Evolutionary conservation across 2,797 vertebrate species (phyloP), one percentile per base, ranked within the genome.

Genomic region (Remorina albescens): DNA sequence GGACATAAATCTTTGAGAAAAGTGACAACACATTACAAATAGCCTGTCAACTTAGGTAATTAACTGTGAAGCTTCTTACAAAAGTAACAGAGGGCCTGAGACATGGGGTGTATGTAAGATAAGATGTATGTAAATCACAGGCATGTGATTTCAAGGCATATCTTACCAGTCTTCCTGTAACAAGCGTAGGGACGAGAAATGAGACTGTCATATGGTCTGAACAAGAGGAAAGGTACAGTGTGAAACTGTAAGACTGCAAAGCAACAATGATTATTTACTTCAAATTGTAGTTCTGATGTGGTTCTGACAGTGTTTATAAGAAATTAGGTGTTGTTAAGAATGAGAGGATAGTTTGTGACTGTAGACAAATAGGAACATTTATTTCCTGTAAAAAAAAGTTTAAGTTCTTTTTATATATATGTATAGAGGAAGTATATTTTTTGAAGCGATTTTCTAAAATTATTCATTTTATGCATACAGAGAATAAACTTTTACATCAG

Each of bases 101-200:
- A 26, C 47, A 25, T 26, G 21, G 13, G 23, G 23, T 51, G 11
- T 46, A 23, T 50, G 50, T 2, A 57, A 25, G 18, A 23, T 55
- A 15, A 42, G n/a, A n/a, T n/a, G n/a, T n/a, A n/a, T n/a, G 39
- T 23, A 36, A 57, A 49, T 58, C n/a, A 36, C 18, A 36, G n/a
- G 47, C 49, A 55, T 55, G 56, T 32, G 28, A 49, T 8, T 74
- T 53, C 13, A 25, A 34, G n/a, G 26, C 57, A 58, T n/a, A 30
- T 37, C 23, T 57, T 25, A 19, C 2, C n/a, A 19, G 10, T 23
- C 18, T 82, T 87, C 93, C 89, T 83, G 79, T 1, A 58, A 59
- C 64, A 92, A 21, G 73, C 92, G 49, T 6, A 56, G 55, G 25
- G 25, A 4, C 10, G 50, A n/a, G 42, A 56, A 26, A 7, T 2